Evolutionary conservation across 2,888 invertebrate genomes (phyloP), one percentile per base, ranked within the genome.

Genomic region (Hydrotaea cyrtoneurina): DNA sequence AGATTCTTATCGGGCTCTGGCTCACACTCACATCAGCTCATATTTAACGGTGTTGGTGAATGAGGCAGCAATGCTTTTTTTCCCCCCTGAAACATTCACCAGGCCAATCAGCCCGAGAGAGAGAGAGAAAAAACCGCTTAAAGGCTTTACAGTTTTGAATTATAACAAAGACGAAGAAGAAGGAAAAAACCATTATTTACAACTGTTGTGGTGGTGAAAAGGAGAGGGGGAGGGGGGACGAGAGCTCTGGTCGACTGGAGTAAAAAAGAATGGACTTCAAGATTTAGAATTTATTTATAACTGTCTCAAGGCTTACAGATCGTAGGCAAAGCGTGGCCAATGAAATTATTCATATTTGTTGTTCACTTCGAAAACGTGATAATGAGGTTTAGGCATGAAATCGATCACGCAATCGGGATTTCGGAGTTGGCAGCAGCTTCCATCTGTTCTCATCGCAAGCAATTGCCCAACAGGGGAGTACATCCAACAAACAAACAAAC

Each of bases 1-100:
- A 87, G 87, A 87, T 87, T 87, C 86, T 86, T 87, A 86, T 87
- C 87, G 26, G 3, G 66, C 17, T 39, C 39, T 50, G 43, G n/a
- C n/a, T 50, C 31, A 31, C 31, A 31, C 2, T 2, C 31, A 4
- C 31, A 31, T 31, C n/a, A n/a, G n/a, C n/a, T n/a, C n/a, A n/a
- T n/a, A n/a, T 31, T 31, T 4, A 31, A 4, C 3, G 31, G 31
- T 31, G 31, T 31, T n/a, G n/a, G 50, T 50, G n/a, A 15, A 50
- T n/a, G 50, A 46, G 59, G 69, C 57, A 59, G 69, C 39, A 77
- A 76, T n/a, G n/a, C n/a, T n/a, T n/a, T n/a, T n/a, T 31, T 31
- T 31, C 7, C 7, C 3, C 31, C 31, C 7, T 31, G 31, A 39
- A 82, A 79, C 85, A 85, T 82, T 77, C 73, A 85, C 80, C 59